Conservation (phyloP, 2,888 invertebrate species). For the Ormyrus nitidulus region DNA sequence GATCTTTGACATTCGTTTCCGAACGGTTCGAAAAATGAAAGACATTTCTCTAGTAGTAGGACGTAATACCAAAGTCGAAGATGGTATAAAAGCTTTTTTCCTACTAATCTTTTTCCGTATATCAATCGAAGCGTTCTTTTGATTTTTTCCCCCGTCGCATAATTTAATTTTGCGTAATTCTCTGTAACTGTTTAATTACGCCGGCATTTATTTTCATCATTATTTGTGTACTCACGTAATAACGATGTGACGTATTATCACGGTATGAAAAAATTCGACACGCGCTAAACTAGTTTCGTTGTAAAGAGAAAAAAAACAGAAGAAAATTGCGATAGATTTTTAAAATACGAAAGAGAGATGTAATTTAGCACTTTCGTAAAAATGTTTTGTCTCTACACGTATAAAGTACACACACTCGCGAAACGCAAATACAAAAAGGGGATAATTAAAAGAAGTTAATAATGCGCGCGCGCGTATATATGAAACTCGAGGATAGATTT, state of each 20-base stretch:
- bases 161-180: conserved; percentile 38
- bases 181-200: conserved; percentile 38
- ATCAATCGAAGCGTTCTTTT: conserved; percentile 29
- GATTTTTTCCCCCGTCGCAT: conserved; percentile 44
- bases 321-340: conserved; percentile 37
- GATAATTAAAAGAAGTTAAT: conserved; percentile 27
- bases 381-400: conserved; percentile 42
- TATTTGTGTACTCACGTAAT: conserved; percentile 46
- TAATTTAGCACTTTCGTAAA: conserved; percentile 42
- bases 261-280: conserved; percentile 39
- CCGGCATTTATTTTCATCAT: conserved; percentile 55
- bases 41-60: conserved; percentile 35
- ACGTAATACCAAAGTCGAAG: conserved; percentile 46
- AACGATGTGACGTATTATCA: conserved; percentile 50
- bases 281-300: conserved; percentile 29
- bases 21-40: conserved; percentile 7
- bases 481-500: conserved; percentile 53
- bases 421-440: conserved; percentile 26
- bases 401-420: conserved; percentile 15
- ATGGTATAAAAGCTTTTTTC: conserved; percentile 33
- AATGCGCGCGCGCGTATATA: conserved; percentile 52
- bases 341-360: conserved; percentile 7
- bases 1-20: conserved; percentile 15
- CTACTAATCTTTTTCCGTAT: conserved; percentile 30
- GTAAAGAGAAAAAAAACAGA: conserved; percentile 22